These are phyloP conservation scores for Hermatobates lingyangjiaoensis DNA, from an alignment of 1,140 invertebrate genomes.

Conservation along the genomic window DNA sequence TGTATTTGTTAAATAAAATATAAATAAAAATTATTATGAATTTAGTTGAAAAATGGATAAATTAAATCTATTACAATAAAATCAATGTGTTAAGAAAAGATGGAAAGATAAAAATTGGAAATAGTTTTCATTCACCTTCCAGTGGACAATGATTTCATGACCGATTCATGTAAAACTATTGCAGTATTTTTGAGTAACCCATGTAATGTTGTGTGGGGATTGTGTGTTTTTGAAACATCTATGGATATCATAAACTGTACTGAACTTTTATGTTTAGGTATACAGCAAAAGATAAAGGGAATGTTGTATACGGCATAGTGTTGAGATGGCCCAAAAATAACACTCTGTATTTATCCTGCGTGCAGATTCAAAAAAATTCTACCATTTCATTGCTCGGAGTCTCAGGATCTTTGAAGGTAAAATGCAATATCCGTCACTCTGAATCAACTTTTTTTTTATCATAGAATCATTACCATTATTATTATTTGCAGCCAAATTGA, in stretches of 20 bases:
- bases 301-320: slow-evolving; percentile 7
- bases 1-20: background rate
- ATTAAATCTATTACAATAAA: background rate
- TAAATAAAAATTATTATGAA: background rate
- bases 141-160: too few species aligned
- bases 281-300: background rate
- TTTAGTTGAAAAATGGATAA: background rate
- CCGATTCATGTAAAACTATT: too few species aligned
- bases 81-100: background rate
- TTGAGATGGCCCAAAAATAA: slow-evolving; percentile 7
- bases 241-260: background rate
- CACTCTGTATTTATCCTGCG: slow-evolving; percentile 4
- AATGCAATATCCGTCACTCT: background rate
- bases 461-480: too few species aligned
- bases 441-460: background rate
- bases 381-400: slow-evolving; percentile 4
- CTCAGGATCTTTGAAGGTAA: background rate
- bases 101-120: background rate
- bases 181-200: too few species aligned
- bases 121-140: background rate
- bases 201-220: too few species aligned
- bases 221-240: too few species aligned
- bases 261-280: slow-evolving; percentile 3
- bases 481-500: background rate
- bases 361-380: slow-evolving; percentile 1